phyloP scores from a whole-genome alignment of 2,113 vertebrate species.

The Willisornis vidua region DNA sequence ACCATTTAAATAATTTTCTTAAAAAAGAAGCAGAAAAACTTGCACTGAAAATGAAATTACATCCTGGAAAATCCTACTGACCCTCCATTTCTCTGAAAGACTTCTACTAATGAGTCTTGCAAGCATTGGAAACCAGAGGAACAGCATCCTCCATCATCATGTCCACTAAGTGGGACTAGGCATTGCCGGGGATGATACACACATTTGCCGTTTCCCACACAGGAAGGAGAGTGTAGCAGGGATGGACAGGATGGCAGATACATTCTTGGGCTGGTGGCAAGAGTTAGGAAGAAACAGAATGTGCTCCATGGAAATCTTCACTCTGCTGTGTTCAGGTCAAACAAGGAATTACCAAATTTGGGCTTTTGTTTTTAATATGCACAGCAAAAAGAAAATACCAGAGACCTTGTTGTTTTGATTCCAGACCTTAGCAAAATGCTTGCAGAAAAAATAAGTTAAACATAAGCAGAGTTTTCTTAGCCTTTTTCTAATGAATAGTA shows the following conservation, averaged over 20 bases:
- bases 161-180: not conserved
- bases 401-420: not conserved
- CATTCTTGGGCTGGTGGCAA: not conserved
- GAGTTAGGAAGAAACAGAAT: not conserved
- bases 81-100: not conserved
- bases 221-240: not conserved
- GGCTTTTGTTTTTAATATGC: not conserved
- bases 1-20: not conserved
- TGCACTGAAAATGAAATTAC: not conserved
- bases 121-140: not conserved
- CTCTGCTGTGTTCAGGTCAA: not conserved
- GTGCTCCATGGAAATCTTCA: not conserved
- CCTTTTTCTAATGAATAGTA: not conserved
- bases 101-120: not conserved
- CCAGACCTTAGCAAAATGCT: not conserved
- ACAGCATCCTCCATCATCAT: not conserved
- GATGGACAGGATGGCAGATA: not conserved
- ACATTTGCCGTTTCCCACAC: not conserved
- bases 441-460: not conserved
- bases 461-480: not conserved
- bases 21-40: not conserved
- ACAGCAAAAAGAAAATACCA: not conserved
- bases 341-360: not conserved
- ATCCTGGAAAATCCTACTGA: not conserved
- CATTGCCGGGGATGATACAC: not conserved